Conservation (phyloP, 2,113 vertebrate species). For the Albula glossodonta region DNA sequence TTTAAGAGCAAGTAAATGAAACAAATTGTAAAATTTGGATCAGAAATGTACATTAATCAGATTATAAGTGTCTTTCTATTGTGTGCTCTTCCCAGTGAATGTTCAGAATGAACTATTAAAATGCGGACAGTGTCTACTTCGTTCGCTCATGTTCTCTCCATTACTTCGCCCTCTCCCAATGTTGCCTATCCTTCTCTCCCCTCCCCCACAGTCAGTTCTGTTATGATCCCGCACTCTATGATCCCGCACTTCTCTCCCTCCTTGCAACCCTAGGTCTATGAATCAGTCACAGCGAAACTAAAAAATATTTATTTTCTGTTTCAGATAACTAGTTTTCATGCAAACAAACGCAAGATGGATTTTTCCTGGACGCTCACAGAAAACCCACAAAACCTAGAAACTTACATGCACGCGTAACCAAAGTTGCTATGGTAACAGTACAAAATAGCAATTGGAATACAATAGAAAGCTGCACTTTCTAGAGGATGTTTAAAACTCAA, state of each 20-base stretch:
- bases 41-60: background rate
- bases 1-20: too few species aligned
- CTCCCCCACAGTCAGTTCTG: conserved; percentile 51
- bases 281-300: conserved; percentile 65
- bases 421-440: background rate
- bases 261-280: conserved; percentile 55
- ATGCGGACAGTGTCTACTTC: conserved; percentile 19
- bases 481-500: too few species aligned
- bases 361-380: background rate
- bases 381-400: background rate
- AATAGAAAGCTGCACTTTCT: background rate
- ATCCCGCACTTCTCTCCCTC: conserved; percentile 59
- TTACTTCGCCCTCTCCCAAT: conserved; percentile 26
- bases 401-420: background rate
- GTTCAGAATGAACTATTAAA: background rate
- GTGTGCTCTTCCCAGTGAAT: background rate
- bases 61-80: background rate
- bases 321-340: conserved; percentile 21
- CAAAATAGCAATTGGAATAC: background rate
- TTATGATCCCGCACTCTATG: conserved; percentile 61
- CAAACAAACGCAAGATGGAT: conserved; percentile 23
- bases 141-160: conserved; percentile 29
- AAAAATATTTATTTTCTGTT: conserved; percentile 58
- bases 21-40: too few species aligned
- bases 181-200: conserved; percentile 45